These are phyloP conservation scores for Conops quadrifasciatus DNA, from an alignment of 2,888 invertebrate genomes.

Conservation along the genomic window DNA sequence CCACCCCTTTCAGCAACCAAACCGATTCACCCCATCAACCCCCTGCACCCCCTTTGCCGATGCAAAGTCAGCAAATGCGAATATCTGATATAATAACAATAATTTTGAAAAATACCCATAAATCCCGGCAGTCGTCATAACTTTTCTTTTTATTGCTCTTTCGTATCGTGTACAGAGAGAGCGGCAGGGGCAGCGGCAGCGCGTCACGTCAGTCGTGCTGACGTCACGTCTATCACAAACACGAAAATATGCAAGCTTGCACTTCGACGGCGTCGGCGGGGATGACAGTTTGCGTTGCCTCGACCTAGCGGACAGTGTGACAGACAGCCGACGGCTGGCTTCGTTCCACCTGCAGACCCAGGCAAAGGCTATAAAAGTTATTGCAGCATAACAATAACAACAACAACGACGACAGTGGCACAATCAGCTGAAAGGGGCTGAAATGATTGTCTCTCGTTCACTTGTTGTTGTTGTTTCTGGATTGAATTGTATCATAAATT, in stretches of 20 bases:
- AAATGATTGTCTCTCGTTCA: constrained; percentile 39
- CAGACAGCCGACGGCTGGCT: neutral
- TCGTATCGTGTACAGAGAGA: neutral
- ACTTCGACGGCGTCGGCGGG: constrained; percentile 35
- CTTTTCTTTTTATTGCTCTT: constrained; percentile 58
- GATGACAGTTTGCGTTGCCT: constrained; percentile 41
- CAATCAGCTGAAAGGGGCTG: constrained; percentile 26
- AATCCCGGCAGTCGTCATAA: constrained; percentile 60
- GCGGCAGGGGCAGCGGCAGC: neutral
- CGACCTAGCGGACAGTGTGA: no score
- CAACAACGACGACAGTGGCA: constrained; percentile 30
- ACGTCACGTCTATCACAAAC: constrained; percentile 47
- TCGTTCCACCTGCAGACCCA: constrained; percentile 29
- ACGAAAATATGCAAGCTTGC: constrained; percentile 59
- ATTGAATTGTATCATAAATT: constrained; percentile 59
- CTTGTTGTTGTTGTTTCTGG: constrained; percentile 46
- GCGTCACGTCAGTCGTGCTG: constrained; percentile 35
- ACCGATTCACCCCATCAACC: neutral
- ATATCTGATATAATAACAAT: constrained; percentile 53
- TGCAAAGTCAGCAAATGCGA: constrained; percentile 11
- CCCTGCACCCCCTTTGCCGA: neutral
- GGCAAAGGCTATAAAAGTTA: constrained; percentile 55
- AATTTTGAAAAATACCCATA: constrained; percentile 60
- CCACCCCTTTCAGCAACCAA: neutral
- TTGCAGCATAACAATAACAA: constrained; percentile 46